Conservation (phyloP, 2,888 invertebrate species). For the Acrobasis suavella region DNA sequence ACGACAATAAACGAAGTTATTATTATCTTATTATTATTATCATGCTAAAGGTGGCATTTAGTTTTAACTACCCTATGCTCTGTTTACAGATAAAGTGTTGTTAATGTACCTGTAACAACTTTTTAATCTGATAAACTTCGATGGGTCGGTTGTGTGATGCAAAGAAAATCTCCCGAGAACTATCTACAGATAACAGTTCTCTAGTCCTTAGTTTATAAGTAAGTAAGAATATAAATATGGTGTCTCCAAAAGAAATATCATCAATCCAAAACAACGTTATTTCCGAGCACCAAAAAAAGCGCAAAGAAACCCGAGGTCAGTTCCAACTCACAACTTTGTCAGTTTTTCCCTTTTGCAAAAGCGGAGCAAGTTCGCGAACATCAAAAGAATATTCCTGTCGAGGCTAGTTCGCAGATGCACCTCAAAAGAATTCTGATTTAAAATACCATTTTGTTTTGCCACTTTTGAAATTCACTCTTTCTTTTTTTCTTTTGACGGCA, state of each 20-base stretch:
- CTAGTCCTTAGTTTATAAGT: too few species aligned
- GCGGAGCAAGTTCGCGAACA: constrained; percentile 7
- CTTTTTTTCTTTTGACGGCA: neutral
- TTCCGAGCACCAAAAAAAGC: neutral
- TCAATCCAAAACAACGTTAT: neutral
- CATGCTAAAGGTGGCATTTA: too few species aligned
- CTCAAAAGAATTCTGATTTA: constrained; percentile 8
- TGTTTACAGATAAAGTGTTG: too few species aligned
- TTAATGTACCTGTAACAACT: too few species aligned
- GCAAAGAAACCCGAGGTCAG: constrained; percentile 10
- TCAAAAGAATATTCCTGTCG: constrained; percentile 19
- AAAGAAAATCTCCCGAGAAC: too few species aligned
- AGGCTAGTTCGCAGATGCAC: constrained; percentile 8
- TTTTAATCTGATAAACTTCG: too few species aligned
- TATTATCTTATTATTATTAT: too few species aligned
- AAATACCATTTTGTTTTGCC: constrained; percentile 12
- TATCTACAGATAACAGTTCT: too few species aligned
- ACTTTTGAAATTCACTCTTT: neutral
- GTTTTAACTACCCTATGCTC: too few species aligned
- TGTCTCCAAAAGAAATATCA: constrained; percentile 5
- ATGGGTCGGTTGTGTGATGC: too few species aligned
- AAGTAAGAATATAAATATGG: too few species aligned
- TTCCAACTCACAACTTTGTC: constrained; percentile 2
- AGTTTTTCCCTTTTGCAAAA: constrained; percentile 7
- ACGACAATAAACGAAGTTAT: too few species aligned